Percentiles rank a stretch among this genome's conserved stretches.
Evolutionary conservation across 2,888 invertebrate species (phyloP).

Genomic region (Phalera bucephala): DNA sequence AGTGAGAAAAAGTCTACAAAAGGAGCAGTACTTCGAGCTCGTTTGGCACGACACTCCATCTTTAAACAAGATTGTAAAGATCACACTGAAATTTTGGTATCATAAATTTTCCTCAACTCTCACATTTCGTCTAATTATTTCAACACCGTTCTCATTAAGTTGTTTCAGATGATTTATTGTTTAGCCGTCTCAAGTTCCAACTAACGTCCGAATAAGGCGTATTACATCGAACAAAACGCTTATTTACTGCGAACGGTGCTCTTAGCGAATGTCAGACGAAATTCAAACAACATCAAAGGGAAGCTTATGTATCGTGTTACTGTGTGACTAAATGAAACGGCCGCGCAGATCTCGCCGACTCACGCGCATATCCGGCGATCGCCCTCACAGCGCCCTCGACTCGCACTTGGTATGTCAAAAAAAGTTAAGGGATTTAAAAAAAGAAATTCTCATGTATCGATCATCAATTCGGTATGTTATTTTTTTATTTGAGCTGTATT

Average conservation of each 20-base stretch:
- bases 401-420: constrained; percentile 16
- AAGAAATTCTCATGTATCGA: background rate
- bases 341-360: constrained; percentile 48
- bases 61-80: no score
- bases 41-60: no score
- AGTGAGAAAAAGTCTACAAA: no score
- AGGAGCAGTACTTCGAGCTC: no score
- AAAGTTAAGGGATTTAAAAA: constrained; percentile 2
- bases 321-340: constrained; percentile 49
- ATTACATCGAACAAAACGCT: constrained; percentile 37
- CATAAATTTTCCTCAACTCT: background rate
- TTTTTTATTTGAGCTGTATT: background rate
- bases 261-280: constrained; percentile 53
- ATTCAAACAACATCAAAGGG: constrained; percentile 60
- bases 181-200: background rate
- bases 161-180: background rate
- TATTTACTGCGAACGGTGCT: constrained; percentile 29
- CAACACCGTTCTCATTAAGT: background rate
- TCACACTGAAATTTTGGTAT: no score
- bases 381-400: constrained; percentile 36
- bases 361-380: constrained; percentile 51
- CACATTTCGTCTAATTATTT: background rate
- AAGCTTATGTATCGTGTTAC: constrained; percentile 55
- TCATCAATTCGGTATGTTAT: background rate
- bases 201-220: background rate